phyloP scores from a whole-genome alignment of 2,113 vertebrate genomes.

The Steatornis caripensis region DNA sequence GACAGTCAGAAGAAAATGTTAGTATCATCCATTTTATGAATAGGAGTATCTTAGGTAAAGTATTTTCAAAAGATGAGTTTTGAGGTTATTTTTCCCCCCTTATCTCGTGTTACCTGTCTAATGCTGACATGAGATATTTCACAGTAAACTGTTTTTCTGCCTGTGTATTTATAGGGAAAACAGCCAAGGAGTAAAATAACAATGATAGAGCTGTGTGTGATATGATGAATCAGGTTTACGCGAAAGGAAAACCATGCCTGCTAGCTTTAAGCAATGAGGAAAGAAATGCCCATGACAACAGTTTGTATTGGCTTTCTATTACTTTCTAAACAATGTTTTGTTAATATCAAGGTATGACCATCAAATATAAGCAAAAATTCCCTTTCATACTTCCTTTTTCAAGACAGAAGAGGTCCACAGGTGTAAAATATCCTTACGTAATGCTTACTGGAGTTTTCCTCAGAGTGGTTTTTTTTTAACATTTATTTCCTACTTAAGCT shows the following conservation, averaged over 20 bases:
- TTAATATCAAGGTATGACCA: neutral
- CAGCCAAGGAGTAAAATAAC: neutral
- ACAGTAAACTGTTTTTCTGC: neutral
- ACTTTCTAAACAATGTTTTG: neutral
- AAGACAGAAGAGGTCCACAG: neutral
- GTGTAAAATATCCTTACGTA: neutral
- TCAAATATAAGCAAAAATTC: neutral
- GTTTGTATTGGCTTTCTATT: neutral
- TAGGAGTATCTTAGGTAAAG: neutral
- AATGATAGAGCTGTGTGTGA: neutral
- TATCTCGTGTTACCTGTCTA: neutral
- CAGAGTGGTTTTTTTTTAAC: neutral
- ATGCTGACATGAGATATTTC: neutral
- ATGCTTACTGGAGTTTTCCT: neutral
- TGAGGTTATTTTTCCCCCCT: neutral
- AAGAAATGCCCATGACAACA: neutral
- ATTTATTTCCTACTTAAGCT: neutral
- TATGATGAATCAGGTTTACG: neutral
- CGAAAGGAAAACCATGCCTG: neutral
- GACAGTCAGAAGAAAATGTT: neutral
- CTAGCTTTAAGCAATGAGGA: neutral
- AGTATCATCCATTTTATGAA: neutral
- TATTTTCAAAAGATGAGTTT: neutral
- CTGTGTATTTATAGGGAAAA: neutral
- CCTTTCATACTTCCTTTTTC: neutral